phyloP scores from a whole-genome alignment of 2,113 vertebrate species.

The Stigmatopora nigra region DNA sequence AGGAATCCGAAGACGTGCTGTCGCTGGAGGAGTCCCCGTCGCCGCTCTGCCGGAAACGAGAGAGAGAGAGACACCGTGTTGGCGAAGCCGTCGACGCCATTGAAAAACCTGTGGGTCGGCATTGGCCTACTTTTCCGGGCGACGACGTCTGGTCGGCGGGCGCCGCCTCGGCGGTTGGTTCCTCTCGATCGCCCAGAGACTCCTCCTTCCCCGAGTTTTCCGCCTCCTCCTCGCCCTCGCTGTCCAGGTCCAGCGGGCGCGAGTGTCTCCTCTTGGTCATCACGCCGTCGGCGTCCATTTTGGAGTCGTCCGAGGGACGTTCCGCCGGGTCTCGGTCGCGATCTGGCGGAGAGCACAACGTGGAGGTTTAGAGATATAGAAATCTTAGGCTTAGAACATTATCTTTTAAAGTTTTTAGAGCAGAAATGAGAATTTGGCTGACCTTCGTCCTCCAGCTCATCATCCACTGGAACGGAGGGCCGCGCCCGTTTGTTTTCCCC shows the following conservation, averaged over 20 bases:
- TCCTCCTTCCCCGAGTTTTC: slow-evolving; percentile 81
- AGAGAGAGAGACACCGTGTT: not conserved
- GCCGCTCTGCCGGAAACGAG: slow-evolving; percentile 34
- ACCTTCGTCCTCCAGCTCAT: slow-evolving; percentile 94
- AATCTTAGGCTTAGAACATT: too few relatives aligned
- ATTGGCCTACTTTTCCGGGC: slow-evolving; percentile 68
- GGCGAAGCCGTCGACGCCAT: not conserved
- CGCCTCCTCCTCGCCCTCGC: slow-evolving; percentile 89
- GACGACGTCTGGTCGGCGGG: slow-evolving; percentile 60
- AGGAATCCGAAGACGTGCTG: slow-evolving; percentile 78
- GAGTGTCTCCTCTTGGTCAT: slow-evolving; percentile 75
- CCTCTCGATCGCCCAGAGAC: slow-evolving; percentile 78
- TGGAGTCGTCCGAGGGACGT: slow-evolving; percentile 73
- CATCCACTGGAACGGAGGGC: slow-evolving; percentile 85
- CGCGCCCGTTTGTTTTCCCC: slow-evolving; percentile 90
- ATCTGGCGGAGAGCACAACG: slow-evolving; percentile 26
- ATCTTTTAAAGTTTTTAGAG: too few relatives aligned
- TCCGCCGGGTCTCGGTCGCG: slow-evolving; percentile 77
- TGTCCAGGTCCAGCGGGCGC: slow-evolving; percentile 85
- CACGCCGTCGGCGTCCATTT: slow-evolving; percentile 74
- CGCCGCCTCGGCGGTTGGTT: slow-evolving; percentile 70
- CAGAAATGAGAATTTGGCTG: too few relatives aligned
- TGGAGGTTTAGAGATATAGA: not conserved
- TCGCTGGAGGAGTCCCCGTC: slow-evolving; percentile 74
- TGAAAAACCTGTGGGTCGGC: not conserved